Percentiles rank a stretch among this genome's conserved stretches.
These are phyloP conservation scores for Cassiopea andromeda DNA, from an alignment of 30 jellyfish, hydroid and myxozoan genomes.

Conservation along the genomic window DNA sequence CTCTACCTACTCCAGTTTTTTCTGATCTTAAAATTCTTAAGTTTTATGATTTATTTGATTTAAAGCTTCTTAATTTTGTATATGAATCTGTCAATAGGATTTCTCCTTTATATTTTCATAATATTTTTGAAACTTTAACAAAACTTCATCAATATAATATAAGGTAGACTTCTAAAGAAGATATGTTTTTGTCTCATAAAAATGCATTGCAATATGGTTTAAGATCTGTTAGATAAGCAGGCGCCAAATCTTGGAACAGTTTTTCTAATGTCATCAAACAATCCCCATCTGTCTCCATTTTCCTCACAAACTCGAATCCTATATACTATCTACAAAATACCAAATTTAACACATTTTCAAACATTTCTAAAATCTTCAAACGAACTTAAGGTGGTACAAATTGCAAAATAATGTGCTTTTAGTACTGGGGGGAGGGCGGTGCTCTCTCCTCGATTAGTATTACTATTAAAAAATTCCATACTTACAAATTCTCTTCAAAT, in stretches of 20 bases:
- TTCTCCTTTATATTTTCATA: conserved; percentile 13
- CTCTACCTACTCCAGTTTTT: conserved; percentile 36
- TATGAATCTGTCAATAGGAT: conserved; percentile 20
- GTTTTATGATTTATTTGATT: conserved; percentile 14
- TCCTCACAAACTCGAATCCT: conserved; percentile 4
- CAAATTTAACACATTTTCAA: not conserved
- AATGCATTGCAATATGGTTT: not conserved
- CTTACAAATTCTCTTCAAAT: not conserved
- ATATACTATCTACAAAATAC: not conserved
- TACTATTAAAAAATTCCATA: not conserved
- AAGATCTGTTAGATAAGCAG: conserved; percentile 13
- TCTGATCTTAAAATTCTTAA: conserved; percentile 37
- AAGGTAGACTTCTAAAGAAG: not conserved
- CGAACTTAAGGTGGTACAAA: conserved; percentile 8
- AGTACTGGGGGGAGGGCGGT: conserved; percentile 10
- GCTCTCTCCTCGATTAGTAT: not conserved
- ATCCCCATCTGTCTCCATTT: conserved; percentile 25
- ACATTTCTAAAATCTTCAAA: not conserved
- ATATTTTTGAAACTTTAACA: conserved; percentile 1
- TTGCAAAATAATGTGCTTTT: not conserved
- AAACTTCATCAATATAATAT: conserved; percentile 11
- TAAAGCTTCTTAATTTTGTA: conserved; percentile 14
- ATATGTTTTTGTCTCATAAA: not conserved
- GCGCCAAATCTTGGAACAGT: conserved; percentile 17
- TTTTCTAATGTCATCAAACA: conserved; percentile 32